Conservation (phyloP, 1,140 invertebrate genomes). For the Zaprionus lachaisei region DNA sequence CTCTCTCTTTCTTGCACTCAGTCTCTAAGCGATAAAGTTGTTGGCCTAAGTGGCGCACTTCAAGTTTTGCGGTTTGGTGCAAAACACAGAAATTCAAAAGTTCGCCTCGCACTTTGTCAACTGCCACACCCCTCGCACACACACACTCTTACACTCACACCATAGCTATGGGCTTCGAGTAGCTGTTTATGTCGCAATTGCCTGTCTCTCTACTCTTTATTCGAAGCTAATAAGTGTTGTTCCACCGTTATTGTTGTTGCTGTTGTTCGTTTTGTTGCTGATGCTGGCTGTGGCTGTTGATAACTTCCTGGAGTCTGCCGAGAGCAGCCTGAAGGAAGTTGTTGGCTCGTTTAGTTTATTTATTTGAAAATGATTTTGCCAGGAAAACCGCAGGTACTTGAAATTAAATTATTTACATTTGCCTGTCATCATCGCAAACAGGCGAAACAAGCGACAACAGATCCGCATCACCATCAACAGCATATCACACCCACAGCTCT, state of each 20-base stretch:
- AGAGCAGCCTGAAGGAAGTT: constrained; percentile 31
- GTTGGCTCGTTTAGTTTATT: constrained; percentile 65
- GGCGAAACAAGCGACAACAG: constrained; percentile 44
- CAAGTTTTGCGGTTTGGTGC: constrained; percentile 54
- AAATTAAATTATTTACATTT: constrained; percentile 76
- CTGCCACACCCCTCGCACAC: constrained; percentile 35
- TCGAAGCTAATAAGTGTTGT: constrained; percentile 63
- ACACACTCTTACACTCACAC: background rate
- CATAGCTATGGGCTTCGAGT: constrained; percentile 36
- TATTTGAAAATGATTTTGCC: constrained; percentile 73
- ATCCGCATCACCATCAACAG: background rate
- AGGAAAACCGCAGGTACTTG: constrained; percentile 60
- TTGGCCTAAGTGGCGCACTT: constrained; percentile 64
- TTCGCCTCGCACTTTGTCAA: constrained; percentile 73
- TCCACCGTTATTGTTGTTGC: background rate
- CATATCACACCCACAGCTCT: background rate
- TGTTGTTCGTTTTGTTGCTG: constrained; percentile 16
- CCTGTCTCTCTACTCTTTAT: constrained; percentile 57
- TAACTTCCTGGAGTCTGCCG: constrained; percentile 42
- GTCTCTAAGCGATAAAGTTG: constrained; percentile 72
- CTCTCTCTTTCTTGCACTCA: background rate
- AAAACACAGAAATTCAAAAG: constrained; percentile 71
- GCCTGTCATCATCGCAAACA: constrained; percentile 43
- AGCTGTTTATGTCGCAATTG: constrained; percentile 75
- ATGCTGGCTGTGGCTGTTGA: constrained; percentile 33